Conservation (phyloP, 2,888 invertebrate species). For the Rhorus exstirpatorius region DNA sequence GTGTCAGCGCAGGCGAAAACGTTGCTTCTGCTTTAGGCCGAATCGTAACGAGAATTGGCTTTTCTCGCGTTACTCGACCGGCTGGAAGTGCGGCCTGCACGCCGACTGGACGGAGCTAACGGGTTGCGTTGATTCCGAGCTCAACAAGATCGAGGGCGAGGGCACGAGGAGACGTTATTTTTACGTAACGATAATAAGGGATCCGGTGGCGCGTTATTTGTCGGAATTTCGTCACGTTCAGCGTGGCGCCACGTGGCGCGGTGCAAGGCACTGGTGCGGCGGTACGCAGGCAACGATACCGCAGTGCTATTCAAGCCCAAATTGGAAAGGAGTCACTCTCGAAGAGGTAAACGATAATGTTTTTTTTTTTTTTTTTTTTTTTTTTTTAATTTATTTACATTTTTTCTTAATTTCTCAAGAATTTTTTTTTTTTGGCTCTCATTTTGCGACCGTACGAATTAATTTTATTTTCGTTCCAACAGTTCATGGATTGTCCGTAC, state of each 20-base stretch:
- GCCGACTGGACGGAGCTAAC: slow-evolving; percentile 99
- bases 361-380: slow-evolving; percentile 34
- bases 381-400: background rate
- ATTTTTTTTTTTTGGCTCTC: slow-evolving; percentile 10
- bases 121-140: slow-evolving; percentile 95
- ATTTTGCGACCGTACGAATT: background rate
- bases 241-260: slow-evolving; percentile 98
- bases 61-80: slow-evolving; percentile 98
- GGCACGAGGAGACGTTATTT: slow-evolving; percentile 95
- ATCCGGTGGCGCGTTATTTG: slow-evolving; percentile 96
- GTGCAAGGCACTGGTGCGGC: slow-evolving; percentile 89
- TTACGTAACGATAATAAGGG: slow-evolving; percentile 97
- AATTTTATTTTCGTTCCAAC: slow-evolving; percentile 55
- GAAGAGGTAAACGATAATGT: slow-evolving; percentile 84
- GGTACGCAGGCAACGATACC: slow-evolving; percentile 93
- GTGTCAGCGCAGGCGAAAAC: slow-evolving; percentile 95
- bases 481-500: slow-evolving; percentile 96
- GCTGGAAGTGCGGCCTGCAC: slow-evolving; percentile 99
- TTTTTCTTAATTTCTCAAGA: background rate
- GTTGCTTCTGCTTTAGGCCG: slow-evolving; percentile 96
- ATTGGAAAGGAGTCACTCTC: slow-evolving; percentile 96
- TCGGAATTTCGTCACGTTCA: slow-evolving; percentile 99
- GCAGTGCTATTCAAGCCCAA: slow-evolving; percentile 91
- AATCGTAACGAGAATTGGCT: slow-evolving; percentile 98
- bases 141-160: slow-evolving; percentile 96